phyloP scores from a whole-genome alignment of 37 sponge, comb jelly and placozoan species.

The Theonella swinhoei region DNA sequence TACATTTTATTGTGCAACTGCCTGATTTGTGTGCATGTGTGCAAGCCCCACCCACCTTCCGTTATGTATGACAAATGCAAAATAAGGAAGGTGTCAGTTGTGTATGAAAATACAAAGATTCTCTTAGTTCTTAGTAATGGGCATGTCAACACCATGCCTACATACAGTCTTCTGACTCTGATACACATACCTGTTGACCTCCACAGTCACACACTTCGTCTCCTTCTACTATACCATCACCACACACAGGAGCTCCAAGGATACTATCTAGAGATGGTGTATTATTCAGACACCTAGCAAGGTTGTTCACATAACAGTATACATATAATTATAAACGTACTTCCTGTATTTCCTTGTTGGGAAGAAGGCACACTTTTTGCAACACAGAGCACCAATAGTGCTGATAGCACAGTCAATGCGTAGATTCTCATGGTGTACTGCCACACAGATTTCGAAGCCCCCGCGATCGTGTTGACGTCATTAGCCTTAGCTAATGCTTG shows the following conservation, averaged over 20 bases:
- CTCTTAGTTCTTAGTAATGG: neutral
- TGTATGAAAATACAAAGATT: too few relatives aligned
- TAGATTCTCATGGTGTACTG: neutral
- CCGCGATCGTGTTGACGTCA: too few relatives aligned
- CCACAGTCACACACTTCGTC: constrained; percentile 79
- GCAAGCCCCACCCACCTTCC: too few relatives aligned
- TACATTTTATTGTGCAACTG: too few relatives aligned
- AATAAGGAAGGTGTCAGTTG: too few relatives aligned
- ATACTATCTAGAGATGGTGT: constrained; percentile 4
- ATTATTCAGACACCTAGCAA: constrained; percentile 22
- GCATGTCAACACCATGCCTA: neutral
- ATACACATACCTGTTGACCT: too few relatives aligned
- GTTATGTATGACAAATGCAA: too few relatives aligned
- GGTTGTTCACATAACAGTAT: too few relatives aligned
- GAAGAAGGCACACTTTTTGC: neutral
- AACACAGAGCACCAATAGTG: neutral
- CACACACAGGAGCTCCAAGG: constrained; percentile 57
- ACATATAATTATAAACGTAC: neutral
- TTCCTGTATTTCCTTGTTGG: neutral
- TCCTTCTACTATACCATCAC: constrained; percentile 78
- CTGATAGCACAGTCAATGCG: neutral
- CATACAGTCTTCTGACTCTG: neutral
- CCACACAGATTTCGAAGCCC: too few relatives aligned
- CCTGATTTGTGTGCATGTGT: too few relatives aligned
- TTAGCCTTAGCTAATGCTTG: too few relatives aligned